Conservation (phyloP, 2,888 invertebrate genomes). For the Athrips mouffetella region DNA sequence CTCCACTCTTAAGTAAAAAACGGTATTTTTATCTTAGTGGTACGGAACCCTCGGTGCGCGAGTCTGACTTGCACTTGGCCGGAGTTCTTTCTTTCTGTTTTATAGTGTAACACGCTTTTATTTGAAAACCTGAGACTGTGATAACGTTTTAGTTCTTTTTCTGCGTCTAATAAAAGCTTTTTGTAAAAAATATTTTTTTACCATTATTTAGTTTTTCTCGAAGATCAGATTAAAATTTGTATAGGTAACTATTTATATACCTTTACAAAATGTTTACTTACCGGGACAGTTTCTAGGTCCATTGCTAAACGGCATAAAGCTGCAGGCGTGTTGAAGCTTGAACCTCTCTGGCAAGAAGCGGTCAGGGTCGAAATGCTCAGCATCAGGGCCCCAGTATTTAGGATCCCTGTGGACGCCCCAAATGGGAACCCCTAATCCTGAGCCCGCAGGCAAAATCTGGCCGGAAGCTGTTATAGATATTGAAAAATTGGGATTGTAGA, state of each 20-base stretch:
- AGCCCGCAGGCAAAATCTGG: slow-evolving; percentile 61
- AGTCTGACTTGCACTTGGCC: no score
- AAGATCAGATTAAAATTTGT: no score
- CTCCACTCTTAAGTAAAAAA: no score
- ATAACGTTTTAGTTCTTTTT: no score
- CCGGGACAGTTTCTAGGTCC: slow-evolving; percentile 76
- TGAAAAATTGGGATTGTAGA: no score
- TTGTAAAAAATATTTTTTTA: not conserved
- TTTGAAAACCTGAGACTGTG: no score
- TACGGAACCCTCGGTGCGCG: no score
- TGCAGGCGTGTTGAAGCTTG: slow-evolving; percentile 54
- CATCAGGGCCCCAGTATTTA: slow-evolving; percentile 79
- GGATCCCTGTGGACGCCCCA: slow-evolving; percentile 76
- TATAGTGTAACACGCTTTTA: no score
- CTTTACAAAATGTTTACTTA: slow-evolving; percentile 32
- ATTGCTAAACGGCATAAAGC: slow-evolving; percentile 72
- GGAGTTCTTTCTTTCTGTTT: no score
- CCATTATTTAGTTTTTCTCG: no score
- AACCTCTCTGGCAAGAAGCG: slow-evolving; percentile 77
- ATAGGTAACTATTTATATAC: not conserved
- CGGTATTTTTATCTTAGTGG: no score
- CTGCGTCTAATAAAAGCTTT: no score
- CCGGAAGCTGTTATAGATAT: slow-evolving; percentile 57
- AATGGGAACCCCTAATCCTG: slow-evolving; percentile 64
- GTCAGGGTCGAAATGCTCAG: slow-evolving; percentile 80